Conservation (phyloP, 2,113 vertebrate species). For the Dicaeum eximium region DNA sequence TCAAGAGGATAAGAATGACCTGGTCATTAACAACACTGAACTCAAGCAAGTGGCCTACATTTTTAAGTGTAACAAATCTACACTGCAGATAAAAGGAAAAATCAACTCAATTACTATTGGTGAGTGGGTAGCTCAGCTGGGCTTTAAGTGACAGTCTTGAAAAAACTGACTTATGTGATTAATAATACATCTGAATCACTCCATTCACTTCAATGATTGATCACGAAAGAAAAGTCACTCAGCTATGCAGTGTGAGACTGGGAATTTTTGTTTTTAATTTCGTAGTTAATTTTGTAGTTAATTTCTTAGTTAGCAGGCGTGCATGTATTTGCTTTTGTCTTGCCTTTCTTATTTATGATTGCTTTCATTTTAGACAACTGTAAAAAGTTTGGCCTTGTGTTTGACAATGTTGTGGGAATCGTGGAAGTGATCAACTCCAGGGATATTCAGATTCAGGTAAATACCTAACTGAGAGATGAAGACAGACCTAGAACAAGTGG, state of each 20-base stretch:
- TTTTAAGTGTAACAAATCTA: constrained; percentile 88
- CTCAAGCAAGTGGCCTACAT: constrained; percentile 94
- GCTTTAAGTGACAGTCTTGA: neutral
- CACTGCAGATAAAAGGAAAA: constrained; percentile 94
- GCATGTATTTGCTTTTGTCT: neutral
- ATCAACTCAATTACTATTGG: constrained; percentile 96
- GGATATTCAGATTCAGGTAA: constrained; percentile 91
- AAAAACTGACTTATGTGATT: neutral
- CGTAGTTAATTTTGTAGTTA: too few relatives aligned
- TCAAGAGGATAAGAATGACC: constrained; percentile 87
- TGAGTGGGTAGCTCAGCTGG: constrained; percentile 64
- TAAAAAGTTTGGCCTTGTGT: constrained; percentile 94
- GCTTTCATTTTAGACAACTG: constrained; percentile 84
- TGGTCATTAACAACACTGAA: constrained; percentile 90
- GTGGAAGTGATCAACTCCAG: constrained; percentile 96
- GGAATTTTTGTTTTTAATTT: neutral
- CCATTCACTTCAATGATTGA: neutral
- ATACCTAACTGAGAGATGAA: neutral
- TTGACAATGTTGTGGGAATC: constrained; percentile 95
- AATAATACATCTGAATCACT: neutral
- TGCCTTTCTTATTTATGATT: neutral
- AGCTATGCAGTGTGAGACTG: neutral
- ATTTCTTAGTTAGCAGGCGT: neutral
- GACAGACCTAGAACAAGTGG: neutral
- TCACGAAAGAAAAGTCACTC: neutral